Percentiles rank a stretch among this genome's conserved stretches.
Evolutionary conservation across 2,888 invertebrate species (phyloP).

Genomic region (Sylvicola cinctus): DNA sequence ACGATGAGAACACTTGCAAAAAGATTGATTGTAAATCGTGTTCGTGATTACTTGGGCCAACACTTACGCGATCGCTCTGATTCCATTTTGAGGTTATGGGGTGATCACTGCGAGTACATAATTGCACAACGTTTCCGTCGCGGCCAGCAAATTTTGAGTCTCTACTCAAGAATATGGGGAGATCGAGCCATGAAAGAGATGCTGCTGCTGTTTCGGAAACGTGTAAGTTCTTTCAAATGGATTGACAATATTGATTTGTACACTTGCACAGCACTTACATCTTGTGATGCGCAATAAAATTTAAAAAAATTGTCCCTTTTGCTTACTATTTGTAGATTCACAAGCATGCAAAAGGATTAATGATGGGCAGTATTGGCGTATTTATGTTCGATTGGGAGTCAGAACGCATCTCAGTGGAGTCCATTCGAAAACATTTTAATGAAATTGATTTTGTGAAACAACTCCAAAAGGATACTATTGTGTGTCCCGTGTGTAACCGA

Average conservation of each 20-base stretch:
- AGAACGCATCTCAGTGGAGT: conserved; percentile 33
- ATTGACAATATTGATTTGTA: conserved; percentile 4
- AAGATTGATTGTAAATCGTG: not conserved
- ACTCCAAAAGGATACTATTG: conserved; percentile 30
- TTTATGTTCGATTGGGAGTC: conserved; percentile 38
- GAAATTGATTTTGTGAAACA: conserved; percentile 36
- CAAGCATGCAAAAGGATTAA: conserved; percentile 29
- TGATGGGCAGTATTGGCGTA: conserved; percentile 32
- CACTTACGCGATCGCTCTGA: conserved; percentile 27
- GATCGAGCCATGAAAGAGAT: conserved; percentile 34
- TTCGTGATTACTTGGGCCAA: conserved; percentile 5
- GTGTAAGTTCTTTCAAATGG: conserved; percentile 5
- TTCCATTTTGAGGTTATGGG: conserved; percentile 30
- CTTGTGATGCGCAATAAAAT: not conserved
- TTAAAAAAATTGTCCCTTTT: conserved; percentile 2
- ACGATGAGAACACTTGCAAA: not conserved
- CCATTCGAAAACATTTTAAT: conserved; percentile 31
- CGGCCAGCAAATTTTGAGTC: conserved; percentile 37
- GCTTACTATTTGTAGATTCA: no score
- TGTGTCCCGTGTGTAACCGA: conserved; percentile 28
- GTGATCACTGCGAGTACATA: conserved; percentile 32
- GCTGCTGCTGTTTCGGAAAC: conserved; percentile 13
- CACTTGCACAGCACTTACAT: not conserved
- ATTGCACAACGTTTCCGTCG: conserved; percentile 37
- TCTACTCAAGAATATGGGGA: conserved; percentile 42